phyloP scores from a whole-genome alignment of 2,113 vertebrate genomes.

The Turnix velox region DNA sequence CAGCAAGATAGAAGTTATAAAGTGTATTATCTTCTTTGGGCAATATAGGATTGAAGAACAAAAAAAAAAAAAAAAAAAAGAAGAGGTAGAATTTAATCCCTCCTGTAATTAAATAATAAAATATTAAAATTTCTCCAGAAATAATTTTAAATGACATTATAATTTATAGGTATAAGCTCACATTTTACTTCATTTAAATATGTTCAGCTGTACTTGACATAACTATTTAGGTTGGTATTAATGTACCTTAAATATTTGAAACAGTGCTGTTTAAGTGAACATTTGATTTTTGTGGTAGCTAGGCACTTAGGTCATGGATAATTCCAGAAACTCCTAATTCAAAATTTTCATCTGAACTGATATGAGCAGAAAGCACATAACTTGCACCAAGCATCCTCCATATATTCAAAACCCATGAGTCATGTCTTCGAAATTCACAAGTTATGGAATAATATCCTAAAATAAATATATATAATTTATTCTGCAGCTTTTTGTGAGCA shows the following conservation, averaged over 20 bases:
- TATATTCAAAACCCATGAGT: not conserved
- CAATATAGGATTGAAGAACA: not conserved
- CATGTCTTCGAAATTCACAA: accelerated
- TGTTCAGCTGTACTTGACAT: not conserved
- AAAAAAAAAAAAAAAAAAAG: not conserved
- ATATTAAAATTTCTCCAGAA: not conserved
- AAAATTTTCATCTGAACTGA: not conserved
- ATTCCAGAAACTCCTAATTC: not conserved
- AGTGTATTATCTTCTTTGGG: not conserved
- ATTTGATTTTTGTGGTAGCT: not conserved
- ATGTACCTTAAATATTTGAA: not conserved
- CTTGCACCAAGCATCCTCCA: not conserved
- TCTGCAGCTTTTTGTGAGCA: not conserved
- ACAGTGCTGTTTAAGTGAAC: not conserved
- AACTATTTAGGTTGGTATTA: not conserved
- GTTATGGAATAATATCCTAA: not conserved
- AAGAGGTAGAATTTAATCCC: not conserved
- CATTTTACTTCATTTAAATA: not conserved
- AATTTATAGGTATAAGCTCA: not conserved
- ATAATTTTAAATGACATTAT: not conserved
- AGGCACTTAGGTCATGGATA: not conserved
- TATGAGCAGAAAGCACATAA: not conserved
- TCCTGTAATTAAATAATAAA: not conserved
- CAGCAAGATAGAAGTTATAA: not conserved
- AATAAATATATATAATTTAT: not conserved